These are phyloP conservation scores for Theristus sp. DNA, from an alignment of 2,888 invertebrate genomes.

Conservation along the genomic window DNA sequence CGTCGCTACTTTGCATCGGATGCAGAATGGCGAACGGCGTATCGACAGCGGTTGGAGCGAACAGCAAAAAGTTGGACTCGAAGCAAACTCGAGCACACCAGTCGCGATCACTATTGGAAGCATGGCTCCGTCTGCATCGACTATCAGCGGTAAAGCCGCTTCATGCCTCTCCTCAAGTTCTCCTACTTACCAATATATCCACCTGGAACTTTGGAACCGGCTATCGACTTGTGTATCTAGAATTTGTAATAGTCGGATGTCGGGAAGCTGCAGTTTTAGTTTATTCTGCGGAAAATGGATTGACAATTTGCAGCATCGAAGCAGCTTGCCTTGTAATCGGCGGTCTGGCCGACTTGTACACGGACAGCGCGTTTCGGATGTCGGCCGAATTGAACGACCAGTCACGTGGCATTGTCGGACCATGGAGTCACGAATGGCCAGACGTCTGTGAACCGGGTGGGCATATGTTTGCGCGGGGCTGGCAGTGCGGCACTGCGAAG, in stretches of 20 bases:
- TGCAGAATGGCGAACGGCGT: constrained; percentile 5
- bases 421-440: constrained; percentile 13
- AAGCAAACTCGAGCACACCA: constrained; percentile 10
- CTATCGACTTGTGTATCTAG: too few species aligned
- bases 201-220: too few species aligned
- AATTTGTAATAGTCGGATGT: too few species aligned
- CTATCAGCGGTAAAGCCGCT: neutral
- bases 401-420: constrained; percentile 9
- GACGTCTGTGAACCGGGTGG: constrained; percentile 3
- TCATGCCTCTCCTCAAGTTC: neutral
- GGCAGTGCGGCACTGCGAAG: too few species aligned
- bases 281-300: too few species aligned
- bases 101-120: constrained; percentile 10
- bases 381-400: neutral
- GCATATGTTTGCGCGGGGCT: too few species aligned
- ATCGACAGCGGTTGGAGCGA: constrained; percentile 4
- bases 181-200: neutral
- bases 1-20: constrained; percentile 3
- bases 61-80: neutral
- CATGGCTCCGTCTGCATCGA: constrained; percentile 11
- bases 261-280: too few species aligned
- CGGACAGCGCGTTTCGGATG: constrained; percentile 9
- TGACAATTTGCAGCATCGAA: constrained; percentile 4
- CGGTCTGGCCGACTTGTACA: constrained; percentile 10
- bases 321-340: constrained; percentile 7